Evolutionary conservation across 1,140 invertebrate species (phyloP), one percentile per base, ranked within the genome.

Genomic region (Colletes latitarsis): DNA sequence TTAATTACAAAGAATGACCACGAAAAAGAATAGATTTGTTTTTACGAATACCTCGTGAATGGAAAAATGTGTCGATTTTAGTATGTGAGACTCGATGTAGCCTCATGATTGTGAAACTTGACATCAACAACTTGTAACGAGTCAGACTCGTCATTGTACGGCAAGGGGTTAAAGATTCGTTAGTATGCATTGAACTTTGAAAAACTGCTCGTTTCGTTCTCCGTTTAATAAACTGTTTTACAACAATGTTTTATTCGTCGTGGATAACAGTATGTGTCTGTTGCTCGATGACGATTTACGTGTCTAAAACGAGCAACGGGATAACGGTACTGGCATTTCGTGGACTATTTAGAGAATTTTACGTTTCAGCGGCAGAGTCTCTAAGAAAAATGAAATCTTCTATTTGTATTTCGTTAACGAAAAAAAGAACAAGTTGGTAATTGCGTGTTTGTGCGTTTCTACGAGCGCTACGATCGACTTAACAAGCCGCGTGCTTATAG

Each of bases 381-480:
- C 53, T 6, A 57, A n/a, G n/a, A 21, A 19, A 58, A 58, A 9
- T 12, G 58, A 4, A 30, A 30, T 62, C 21, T 30, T 30, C 10
- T 62, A 19, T 62, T 62, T 30, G 10, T 21, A 21, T 21, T 58
- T 15, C 19, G 8, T 19, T 10, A 19, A n/a, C 17, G 67, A 30
- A 19, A 30, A 49, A 53, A 19, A 14, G 52, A 69, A 30, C 3
- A 68, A 12, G 8, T 41, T 41, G 12, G 17, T 43, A 15, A 62
- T 62, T 17, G 58, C 9, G 58, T 60, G 2, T 60, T 19, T 9
- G n/a, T 66, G 75, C 55, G 43, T 49, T 10, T 21, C 19, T 6
- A 19, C 49, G 41, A 49, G 41, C 82, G 41, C 62, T 46, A 10
- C 82, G 60, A 49, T 62, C 58, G 39, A 66, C 30, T 78, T 71